These are phyloP conservation scores for Lepidocolaptes lacrymiger DNA, from an alignment of 2,797 vertebrate species.

Conservation along the genomic window DNA sequence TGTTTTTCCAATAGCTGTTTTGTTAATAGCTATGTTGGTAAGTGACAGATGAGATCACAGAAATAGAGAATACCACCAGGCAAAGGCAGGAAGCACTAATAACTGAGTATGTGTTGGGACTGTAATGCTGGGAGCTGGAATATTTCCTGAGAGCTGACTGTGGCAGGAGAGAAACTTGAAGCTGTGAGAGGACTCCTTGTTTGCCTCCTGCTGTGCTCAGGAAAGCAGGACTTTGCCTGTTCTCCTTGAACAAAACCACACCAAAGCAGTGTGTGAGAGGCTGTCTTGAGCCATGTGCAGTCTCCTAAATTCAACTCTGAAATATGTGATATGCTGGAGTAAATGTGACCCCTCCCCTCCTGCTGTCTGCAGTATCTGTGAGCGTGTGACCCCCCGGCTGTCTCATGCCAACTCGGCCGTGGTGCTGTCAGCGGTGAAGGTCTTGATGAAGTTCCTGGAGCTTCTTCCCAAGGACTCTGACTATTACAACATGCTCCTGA, in stretches of 20 bases:
- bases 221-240: background rate
- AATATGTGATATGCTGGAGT: background rate
- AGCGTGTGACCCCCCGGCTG: conserved; percentile 94
- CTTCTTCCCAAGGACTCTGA: conserved; percentile 95
- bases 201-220: background rate
- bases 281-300: background rate
- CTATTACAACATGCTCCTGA: conserved; percentile 96
- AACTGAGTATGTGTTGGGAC: background rate
- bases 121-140: background rate
- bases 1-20: background rate
- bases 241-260: background rate
- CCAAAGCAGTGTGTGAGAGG: background rate
- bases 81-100: background rate
- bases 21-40: background rate
- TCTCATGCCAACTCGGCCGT: conserved; percentile 98
- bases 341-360: background rate
- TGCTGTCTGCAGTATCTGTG: conserved; percentile 88
- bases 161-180: background rate
- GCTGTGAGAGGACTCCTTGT: background rate
- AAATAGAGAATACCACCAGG: background rate
- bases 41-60: background rate
- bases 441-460: conserved; percentile 98
- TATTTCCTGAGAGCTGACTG: background rate
- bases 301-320: background rate
- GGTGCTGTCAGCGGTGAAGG: conserved; percentile 97